Percentiles rank a stretch among this genome's conserved stretches.
phyloP scores from a whole-genome alignment of 37 sponge, comb jelly and placozoan species.

The Diacarnus erythraeanus region DNA sequence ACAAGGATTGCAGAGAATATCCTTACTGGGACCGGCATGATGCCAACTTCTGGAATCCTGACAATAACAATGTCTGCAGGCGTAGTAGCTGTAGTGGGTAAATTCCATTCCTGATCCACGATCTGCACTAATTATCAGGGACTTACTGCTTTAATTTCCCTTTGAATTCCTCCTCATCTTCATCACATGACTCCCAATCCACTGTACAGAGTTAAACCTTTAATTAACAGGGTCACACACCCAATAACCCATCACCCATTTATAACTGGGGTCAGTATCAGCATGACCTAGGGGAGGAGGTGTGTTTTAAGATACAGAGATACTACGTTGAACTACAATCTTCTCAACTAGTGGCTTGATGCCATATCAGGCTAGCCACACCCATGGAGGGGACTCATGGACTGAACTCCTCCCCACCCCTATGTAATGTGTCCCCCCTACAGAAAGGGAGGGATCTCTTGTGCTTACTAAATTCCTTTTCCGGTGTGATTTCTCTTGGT shows the following conservation, averaged over 20 bases:
- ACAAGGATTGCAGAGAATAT: conserved; percentile 69
- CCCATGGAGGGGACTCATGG: background rate
- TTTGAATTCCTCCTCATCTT: conserved; percentile 34
- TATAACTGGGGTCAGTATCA: too few species aligned
- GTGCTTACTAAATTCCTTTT: conserved; percentile 71
- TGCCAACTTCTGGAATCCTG: conserved; percentile 70
- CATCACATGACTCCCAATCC: conserved; percentile 69
- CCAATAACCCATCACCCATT: too few species aligned
- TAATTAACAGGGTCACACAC: too few species aligned
- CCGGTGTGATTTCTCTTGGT: conserved; percentile 26
- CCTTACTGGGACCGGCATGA: conserved; percentile 71
- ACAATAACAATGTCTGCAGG: conserved; percentile 72
- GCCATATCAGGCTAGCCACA: too few species aligned
- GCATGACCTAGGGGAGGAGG: too few species aligned
- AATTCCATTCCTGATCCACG: background rate
- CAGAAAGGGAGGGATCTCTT: too few species aligned
- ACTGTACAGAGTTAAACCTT: too few species aligned
- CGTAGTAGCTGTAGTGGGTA: conserved; percentile 57
- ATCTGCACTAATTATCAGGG: background rate
- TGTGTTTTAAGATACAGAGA: too few species aligned
- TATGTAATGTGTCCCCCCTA: background rate
- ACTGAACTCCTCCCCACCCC: too few species aligned
- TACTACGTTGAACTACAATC: too few species aligned
- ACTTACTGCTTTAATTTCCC: conserved; percentile 16
- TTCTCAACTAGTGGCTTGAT: too few species aligned